phyloP scores from a whole-genome alignment of 2,888 invertebrate genomes.

The Drosophila colorata region DNA sequence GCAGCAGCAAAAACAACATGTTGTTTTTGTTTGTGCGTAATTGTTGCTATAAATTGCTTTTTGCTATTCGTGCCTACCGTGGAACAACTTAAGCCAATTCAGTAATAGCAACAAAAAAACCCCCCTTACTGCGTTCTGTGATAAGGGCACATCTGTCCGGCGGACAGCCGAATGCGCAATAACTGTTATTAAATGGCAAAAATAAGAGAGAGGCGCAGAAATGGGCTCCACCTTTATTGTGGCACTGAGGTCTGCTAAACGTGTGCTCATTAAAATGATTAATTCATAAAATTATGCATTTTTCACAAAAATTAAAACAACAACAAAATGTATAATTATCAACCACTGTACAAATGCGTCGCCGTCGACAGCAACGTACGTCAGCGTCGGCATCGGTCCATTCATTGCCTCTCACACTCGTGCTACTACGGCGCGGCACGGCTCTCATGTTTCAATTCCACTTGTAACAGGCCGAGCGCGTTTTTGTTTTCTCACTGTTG shows the following conservation, averaged over 20 bases:
- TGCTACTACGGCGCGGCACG: constrained; percentile 7
- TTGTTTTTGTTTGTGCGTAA: constrained; percentile 28
- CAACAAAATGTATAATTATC: constrained; percentile 60
- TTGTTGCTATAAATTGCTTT: constrained; percentile 39
- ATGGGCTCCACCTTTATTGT: constrained; percentile 50
- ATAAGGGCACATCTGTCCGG: constrained; percentile 43
- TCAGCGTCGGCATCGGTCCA: constrained; percentile 47
- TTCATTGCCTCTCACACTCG: constrained; percentile 55
- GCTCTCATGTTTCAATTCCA: constrained; percentile 68
- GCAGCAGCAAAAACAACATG: constrained; percentile 16
- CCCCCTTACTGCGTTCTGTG: not conserved
- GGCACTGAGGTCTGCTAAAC: constrained; percentile 56
- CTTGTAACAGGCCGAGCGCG: constrained; percentile 59
- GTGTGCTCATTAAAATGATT: constrained; percentile 70
- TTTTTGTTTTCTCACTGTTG: constrained; percentile 49
- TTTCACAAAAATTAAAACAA: constrained; percentile 22
- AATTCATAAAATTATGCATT: constrained; percentile 64
- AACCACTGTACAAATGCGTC: constrained; percentile 61
- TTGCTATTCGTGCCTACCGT: constrained; percentile 22
- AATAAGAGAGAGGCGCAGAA: constrained; percentile 6
- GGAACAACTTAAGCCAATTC: constrained; percentile 13
- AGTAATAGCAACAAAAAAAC: not conserved
- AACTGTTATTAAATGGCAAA: constrained; percentile 66
- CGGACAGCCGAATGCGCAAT: constrained; percentile 65
- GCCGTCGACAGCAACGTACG: constrained; percentile 27